Percentiles rank a stretch among this genome's conserved stretches.
Evolutionary conservation across 2,113 vertebrate species (phyloP).

Genomic region (Tyto alba): DNA sequence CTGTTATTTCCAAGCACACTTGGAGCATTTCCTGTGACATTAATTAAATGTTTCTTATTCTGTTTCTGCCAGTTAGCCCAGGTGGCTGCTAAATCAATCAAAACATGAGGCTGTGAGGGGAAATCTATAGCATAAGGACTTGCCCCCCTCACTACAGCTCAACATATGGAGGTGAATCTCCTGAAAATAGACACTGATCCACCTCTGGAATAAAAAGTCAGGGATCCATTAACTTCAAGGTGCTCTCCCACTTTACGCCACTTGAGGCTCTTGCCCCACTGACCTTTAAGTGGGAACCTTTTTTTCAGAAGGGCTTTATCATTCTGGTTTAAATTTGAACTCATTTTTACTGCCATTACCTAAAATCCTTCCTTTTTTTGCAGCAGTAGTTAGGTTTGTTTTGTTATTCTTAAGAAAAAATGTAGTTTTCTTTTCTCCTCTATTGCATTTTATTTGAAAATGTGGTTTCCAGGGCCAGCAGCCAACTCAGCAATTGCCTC

Average conservation of each 20-base stretch:
- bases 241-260: not conserved
- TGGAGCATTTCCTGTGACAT: constrained; percentile 13
- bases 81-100: not conserved
- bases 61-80: not conserved
- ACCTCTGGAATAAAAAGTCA: not conserved
- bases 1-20: not conserved
- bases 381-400: not conserved
- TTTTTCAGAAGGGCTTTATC: not conserved
- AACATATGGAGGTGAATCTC: not conserved
- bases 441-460: constrained; percentile 48
- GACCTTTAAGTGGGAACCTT: not conserved
- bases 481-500: constrained; percentile 20
- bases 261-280: not conserved
- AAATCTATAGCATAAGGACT: not conserved
- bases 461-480: constrained; percentile 40
- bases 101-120: not conserved
- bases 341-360: not conserved
- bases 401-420: constrained; percentile 27
- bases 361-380: not conserved
- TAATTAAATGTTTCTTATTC: constrained; percentile 20
- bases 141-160: not conserved
- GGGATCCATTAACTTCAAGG: not conserved
- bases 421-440: constrained; percentile 10
- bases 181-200: not conserved
- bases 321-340: not conserved